These are phyloP conservation scores for Oryzias curvinotus DNA, from an alignment of 2,113 vertebrate genomes.

Conservation along the genomic window DNA sequence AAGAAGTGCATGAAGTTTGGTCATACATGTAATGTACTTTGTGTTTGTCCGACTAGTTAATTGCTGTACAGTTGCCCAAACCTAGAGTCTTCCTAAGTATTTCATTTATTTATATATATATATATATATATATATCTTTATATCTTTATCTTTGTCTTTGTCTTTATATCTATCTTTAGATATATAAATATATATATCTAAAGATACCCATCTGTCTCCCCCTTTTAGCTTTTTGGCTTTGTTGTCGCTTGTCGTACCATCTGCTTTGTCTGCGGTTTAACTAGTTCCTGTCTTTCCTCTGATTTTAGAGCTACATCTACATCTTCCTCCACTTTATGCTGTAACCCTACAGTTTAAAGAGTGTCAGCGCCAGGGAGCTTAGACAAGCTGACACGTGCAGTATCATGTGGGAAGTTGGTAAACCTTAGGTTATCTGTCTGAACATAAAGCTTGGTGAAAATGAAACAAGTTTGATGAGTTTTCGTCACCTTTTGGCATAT, in stretches of 20 bases:
- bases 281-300: slow-evolving; percentile 33
- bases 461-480: no score
- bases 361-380: no score
- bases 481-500: no score
- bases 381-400: no score
- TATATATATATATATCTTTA: no score
- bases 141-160: no score
- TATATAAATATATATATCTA: no score
- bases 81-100: slow-evolving; percentile 1
- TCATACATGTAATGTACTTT: not conserved
- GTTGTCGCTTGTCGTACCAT: not conserved
- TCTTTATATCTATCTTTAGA: no score
- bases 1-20: not conserved
- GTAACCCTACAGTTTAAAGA: no score
- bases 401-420: no score
- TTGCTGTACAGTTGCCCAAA: not conserved
- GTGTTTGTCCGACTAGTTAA: not conserved
- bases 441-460: no score
- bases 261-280: slow-evolving; percentile 31
- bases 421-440: no score
- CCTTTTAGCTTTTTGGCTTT: not conserved
- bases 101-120: slow-evolving; percentile 24
- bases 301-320: not conserved
- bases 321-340: slow-evolving; percentile 4
- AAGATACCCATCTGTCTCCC: slow-evolving; percentile 18